Evolutionary conservation across 2,888 invertebrate species (phyloP).

Genomic region (Amiota mariae): DNA sequence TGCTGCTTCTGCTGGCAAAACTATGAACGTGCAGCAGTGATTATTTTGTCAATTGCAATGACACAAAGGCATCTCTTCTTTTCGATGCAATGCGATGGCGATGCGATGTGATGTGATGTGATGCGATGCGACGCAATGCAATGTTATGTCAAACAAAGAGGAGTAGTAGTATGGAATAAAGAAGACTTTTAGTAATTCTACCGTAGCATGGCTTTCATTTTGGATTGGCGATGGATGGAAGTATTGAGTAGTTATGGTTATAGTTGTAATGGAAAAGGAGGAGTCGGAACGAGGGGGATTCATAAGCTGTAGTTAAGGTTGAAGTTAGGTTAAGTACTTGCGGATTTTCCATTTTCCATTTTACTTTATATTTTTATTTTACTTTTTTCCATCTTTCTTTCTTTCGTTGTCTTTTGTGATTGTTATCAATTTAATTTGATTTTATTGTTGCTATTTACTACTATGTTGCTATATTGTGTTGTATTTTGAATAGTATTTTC

Average conservation of each 20-base stretch:
- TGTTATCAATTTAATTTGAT: constrained; percentile 12
- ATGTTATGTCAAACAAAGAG: background rate
- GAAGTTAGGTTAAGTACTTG: constrained; percentile 59
- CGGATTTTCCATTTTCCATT: too few relatives aligned
- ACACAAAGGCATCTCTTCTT: constrained; percentile 60
- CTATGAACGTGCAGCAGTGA: constrained; percentile 55
- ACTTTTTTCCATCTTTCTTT: background rate
- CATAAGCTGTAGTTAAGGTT: constrained; percentile 19
- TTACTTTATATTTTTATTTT: too few relatives aligned
- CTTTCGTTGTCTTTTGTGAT: constrained; percentile 1
- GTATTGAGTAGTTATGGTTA: constrained; percentile 55
- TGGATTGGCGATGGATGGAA: constrained; percentile 5
- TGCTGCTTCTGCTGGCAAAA: constrained; percentile 29
- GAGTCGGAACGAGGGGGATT: background rate
- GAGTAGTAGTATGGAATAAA: background rate
- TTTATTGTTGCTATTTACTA: background rate
- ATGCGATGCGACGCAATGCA: background rate
- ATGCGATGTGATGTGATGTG: constrained; percentile 4
- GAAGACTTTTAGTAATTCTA: too few relatives aligned
- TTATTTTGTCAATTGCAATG: constrained; percentile 69
- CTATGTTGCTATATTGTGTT: constrained; percentile 29
- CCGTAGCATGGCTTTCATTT: too few relatives aligned
- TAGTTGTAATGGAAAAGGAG: constrained; percentile 26
- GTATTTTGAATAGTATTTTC: background rate
- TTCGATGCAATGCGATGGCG: background rate